phyloP scores from a whole-genome alignment of 2,888 invertebrate genomes.

The Sarcophaga variegata region DNA sequence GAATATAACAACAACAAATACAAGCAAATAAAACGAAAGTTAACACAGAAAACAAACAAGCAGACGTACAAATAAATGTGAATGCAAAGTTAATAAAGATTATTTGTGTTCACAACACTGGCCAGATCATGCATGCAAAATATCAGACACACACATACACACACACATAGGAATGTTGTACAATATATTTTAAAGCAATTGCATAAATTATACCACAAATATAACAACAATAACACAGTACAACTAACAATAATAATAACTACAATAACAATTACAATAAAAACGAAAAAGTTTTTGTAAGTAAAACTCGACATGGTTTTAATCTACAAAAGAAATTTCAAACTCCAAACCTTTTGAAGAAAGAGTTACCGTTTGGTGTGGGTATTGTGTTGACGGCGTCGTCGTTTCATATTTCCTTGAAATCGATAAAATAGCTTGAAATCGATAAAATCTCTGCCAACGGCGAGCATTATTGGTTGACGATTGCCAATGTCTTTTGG shows the following conservation, averaged over 20 bases:
- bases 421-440: too few species aligned
- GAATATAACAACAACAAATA: too few species aligned
- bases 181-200: slow-evolving; percentile 67
- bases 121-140: slow-evolving; percentile 71
- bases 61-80: slow-evolving; percentile 50
- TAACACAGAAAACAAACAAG: slow-evolving; percentile 25
- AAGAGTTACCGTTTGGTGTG: too few species aligned
- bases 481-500: too few species aligned
- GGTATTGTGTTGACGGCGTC: too few species aligned
- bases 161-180: not conserved
- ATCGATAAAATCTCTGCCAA: too few species aligned
- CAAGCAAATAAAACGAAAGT: not conserved
- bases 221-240: slow-evolving; percentile 34
- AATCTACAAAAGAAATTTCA: too few species aligned
- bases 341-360: too few species aligned
- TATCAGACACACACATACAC: slow-evolving; percentile 2
- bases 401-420: too few species aligned
- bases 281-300: not conserved
- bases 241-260: slow-evolving; percentile 50
- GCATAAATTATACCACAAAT: slow-evolving; percentile 70
- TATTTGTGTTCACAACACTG: slow-evolving; percentile 69
- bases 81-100: slow-evolving; percentile 68
- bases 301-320: too few species aligned
- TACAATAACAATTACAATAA: slow-evolving; percentile 2
- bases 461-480: too few species aligned